These are phyloP conservation scores for Spicauda simplicius DNA, from an alignment of 2,888 invertebrate species.

Conservation along the genomic window DNA sequence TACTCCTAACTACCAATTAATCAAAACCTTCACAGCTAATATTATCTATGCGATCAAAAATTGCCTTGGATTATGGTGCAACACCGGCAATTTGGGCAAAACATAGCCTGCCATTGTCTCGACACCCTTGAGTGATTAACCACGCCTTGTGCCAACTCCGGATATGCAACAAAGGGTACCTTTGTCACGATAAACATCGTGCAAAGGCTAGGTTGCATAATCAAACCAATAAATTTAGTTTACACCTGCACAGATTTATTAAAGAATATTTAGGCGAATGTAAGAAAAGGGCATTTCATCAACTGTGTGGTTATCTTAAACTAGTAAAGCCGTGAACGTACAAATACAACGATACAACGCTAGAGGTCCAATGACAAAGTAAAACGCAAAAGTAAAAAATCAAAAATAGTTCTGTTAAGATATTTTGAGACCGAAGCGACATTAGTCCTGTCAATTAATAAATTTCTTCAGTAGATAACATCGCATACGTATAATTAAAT, in stretches of 20 bases:
- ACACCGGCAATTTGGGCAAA: conserved; percentile 34
- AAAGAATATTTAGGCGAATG: neutral
- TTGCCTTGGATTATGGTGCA: conserved; percentile 33
- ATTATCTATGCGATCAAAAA: conserved; percentile 35
- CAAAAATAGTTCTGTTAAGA: no score
- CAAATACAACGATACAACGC: no score
- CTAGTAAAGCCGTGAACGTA: no score
- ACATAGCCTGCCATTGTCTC: conserved; percentile 35
- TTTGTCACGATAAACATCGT: conserved; percentile 31
- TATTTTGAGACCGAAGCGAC: no score
- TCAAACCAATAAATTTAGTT: conserved; percentile 9
- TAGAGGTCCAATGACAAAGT: no score
- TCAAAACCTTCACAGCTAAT: conserved; percentile 14
- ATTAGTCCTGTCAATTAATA: no score
- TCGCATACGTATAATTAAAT: no score
- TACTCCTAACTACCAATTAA: conserved; percentile 26
- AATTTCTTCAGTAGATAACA: no score
- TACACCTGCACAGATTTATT: conserved; percentile 1
- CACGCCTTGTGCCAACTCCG: conserved; percentile 33
- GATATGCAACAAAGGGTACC: conserved; percentile 39
- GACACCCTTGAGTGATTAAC: conserved; percentile 35
- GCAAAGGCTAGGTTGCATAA: conserved; percentile 32
- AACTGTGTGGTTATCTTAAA: no score
- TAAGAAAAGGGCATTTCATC: no score
- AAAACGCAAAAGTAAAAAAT: no score